Base-by-base conservation (phyloP, 2,797 vertebrate genomes). In the Halcyon smyrnensis region DNA sequence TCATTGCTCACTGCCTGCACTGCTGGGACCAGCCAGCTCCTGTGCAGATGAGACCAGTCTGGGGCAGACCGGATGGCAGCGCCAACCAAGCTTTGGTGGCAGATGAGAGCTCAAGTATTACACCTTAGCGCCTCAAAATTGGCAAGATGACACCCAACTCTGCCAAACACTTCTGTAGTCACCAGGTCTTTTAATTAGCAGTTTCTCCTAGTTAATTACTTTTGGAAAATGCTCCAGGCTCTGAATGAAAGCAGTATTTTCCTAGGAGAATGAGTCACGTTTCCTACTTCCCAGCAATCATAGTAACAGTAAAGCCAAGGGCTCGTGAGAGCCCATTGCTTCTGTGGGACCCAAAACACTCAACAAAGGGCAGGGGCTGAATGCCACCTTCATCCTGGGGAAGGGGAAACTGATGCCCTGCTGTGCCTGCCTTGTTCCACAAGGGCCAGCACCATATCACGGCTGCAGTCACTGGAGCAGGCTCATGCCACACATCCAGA, bases 201-300 rank as follows among this genome's bases (percentile, higher is more conserved):
- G 50, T 82, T 95, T 84, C 90, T 93, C 62, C 84, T 87, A 37
- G 79, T 93, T 97, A 96, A 96, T 96, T 95, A 94, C 93, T 95
- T 91, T 88, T 77, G 87, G 95, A 90, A 96, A 95, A 53, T 54
- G 65, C 89, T 91, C 88, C 96, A 96, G 91, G 56, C 87, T 89
- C 56, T 57, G 77, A 94, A 93, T 60, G 54, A 95, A 87, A 85
- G 81, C 77, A 67, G 32, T 63, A n/a, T 84, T 86, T 95, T 94
- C 83, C 68, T 84, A 50, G 56, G 78, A 95, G 68, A 85, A 51
- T 50, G 91, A 95, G 36, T 84, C 79, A 91, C 36, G 28, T 91
- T 68, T 81, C 69, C 73, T 89, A 36, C 70, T 83, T 83, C 56
- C 28, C 54, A 75, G 43, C 21, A 92, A 23, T 71, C 54, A 12